Percentiles rank a stretch among this genome's conserved stretches.
These are phyloP conservation scores for Ahaetulla prasina DNA, from an alignment of 2,113 vertebrate species.

Conservation along the genomic window DNA sequence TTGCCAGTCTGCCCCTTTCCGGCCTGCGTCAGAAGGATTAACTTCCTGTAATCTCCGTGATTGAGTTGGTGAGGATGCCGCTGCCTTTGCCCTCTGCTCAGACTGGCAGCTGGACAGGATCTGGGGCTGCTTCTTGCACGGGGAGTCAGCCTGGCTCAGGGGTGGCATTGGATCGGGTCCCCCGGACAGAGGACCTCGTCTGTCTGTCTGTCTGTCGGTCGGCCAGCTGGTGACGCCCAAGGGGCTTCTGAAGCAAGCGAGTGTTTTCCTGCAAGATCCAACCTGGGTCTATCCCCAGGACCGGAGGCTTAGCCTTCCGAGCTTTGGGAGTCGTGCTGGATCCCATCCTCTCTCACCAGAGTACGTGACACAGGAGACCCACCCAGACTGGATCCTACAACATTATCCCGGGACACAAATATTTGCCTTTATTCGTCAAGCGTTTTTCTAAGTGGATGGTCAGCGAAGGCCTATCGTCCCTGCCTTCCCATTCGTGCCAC, in stretches of 20 bases:
- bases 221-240: neutral
- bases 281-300: too few species aligned
- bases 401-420: too few species aligned
- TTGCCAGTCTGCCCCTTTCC: constrained; percentile 23
- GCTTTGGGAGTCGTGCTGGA: too few species aligned
- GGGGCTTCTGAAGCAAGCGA: neutral
- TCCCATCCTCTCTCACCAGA: neutral
- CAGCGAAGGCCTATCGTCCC: neutral
- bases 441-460: neutral
- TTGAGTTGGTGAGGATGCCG: constrained; percentile 62
- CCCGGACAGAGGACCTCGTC: too few species aligned
- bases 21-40: constrained; percentile 67
- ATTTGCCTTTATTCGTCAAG: too few species aligned
- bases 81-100: constrained; percentile 63
- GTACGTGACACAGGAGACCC: too few species aligned
- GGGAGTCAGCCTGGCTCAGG: too few species aligned
- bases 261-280: neutral
- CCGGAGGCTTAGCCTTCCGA: too few species aligned
- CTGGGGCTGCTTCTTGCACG: neutral
- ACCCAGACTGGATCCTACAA: too few species aligned
- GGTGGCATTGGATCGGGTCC: too few species aligned
- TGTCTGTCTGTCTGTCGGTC: too few species aligned
- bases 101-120: constrained; percentile 42
- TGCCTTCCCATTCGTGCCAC: neutral
- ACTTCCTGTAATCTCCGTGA: constrained; percentile 61